Evolutionary conservation across 2,888 invertebrate species (phyloP).

Genomic region (Chelonus formosanus): DNA sequence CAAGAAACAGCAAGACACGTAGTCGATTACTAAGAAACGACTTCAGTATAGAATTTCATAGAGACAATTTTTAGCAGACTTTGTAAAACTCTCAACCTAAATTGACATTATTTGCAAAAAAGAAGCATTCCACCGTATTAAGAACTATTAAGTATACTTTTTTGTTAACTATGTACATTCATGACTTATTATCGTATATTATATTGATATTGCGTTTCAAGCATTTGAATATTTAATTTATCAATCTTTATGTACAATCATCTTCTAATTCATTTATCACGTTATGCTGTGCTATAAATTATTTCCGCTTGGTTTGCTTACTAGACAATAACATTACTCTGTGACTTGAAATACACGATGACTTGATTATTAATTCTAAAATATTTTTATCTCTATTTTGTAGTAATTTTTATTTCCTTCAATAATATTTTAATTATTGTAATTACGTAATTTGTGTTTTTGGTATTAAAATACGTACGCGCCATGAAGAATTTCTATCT

Average conservation of each 20-base stretch:
- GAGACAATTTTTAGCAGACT: not conserved
- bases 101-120: no score
- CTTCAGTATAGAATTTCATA: not conserved
- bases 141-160: no score
- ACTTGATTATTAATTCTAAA: not conserved
- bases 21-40: constrained; percentile 1
- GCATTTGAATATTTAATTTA: constrained; percentile 2
- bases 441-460: not conserved
- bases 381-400: not conserved
- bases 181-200: no score
- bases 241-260: constrained; percentile 20
- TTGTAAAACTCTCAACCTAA: no score
- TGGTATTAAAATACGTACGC: constrained; percentile 42
- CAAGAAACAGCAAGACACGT: constrained; percentile 12
- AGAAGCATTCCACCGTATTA: no score
- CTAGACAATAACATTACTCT: no score
- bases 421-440: not conserved
- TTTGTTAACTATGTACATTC: not conserved
- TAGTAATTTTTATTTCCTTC: not conserved
- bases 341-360: not conserved
- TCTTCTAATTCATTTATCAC: constrained; percentile 10
- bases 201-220: no score
- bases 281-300: not conserved
- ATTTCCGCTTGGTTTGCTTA: not conserved
- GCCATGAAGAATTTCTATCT: constrained; percentile 55